Evolutionary conservation across 2,113 vertebrate species (phyloP), one percentile per base, ranked within the genome.

Genomic region (Antennarius striatus): DNA sequence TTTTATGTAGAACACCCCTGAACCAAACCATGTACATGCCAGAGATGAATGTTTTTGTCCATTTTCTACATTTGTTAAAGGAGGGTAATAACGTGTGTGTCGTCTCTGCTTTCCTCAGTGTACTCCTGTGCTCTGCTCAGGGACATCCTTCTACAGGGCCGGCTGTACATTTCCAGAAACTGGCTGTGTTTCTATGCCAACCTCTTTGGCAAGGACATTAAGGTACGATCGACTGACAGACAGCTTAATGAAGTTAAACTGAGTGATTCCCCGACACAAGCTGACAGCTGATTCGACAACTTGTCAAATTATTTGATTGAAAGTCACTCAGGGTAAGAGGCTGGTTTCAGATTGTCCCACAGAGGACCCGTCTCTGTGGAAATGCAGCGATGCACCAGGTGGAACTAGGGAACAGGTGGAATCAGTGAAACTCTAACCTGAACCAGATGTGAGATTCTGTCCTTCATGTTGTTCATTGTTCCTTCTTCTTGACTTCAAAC

Each of bases 171-270:
- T 83, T 99, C 97, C 67, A 93, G 93, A 79, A 96, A 97, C 90
- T 99, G 96, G 96, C 91, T 99, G 81, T 99, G 96, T 90, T 99
- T 99, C 91, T 95, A 98, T 0, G 95, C 97, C 77, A 97, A 95
- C 91, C 94, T 99, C 86, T 99, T 99, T 0, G 96, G 96, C 85
- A 98, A 96, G 82, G 96, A 99, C 86, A 94, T 98, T 82, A 99
- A 99, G 96, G 97, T 99, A 89, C 70, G 62, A 43, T 7, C 1
- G 22, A 57, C 61, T 63, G 77, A 63, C 58, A 14, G 65, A 46
- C 57, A 5, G 43, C 16, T 77, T 54, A 42, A 68, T 40, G 16
- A 64, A 71, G 57, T 53, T 17, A 42, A 39, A 71, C 29, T 42
- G 63, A 13, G 28, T 45, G 32, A 58, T 62, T 67, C 28, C 16